Evolutionary conservation across 2,113 vertebrate species (phyloP).

Genomic region (Thalassarche chlororhynchos): DNA sequence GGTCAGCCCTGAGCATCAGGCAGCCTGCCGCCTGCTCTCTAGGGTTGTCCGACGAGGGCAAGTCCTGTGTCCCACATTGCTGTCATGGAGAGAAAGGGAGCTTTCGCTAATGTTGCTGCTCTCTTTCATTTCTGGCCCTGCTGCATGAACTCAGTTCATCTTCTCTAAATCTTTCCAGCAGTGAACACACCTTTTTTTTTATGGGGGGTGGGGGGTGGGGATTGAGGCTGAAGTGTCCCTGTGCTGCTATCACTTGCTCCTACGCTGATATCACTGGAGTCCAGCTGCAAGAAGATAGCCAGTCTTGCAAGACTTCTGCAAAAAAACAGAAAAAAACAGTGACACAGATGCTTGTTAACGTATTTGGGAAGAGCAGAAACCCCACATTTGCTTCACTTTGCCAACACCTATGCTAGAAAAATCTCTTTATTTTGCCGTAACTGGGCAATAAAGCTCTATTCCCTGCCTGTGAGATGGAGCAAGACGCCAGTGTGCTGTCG

Average conservation of each 20-base stretch:
- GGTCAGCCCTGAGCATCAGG: not conserved
- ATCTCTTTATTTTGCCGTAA: not conserved
- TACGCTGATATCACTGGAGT: not conserved
- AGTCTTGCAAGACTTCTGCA: not conserved
- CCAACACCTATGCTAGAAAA: not conserved
- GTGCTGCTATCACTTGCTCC: not conserved
- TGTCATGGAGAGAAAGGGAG: not conserved
- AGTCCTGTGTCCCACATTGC: rapidly evolving
- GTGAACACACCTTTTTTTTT: not conserved
- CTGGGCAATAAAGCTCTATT: not conserved
- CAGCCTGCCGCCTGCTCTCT: not conserved
- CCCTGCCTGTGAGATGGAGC: not conserved
- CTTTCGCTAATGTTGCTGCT: not conserved
- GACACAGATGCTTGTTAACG: not conserved
- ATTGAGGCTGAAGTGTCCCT: not conserved
- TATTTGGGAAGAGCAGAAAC: not conserved
- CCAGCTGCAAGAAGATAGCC: not conserved
- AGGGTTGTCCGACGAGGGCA: not conserved
- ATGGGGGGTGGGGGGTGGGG: not conserved
- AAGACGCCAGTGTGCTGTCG: not conserved
- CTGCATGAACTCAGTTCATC: rapidly evolving
- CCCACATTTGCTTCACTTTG: not conserved
- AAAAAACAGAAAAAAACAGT: not conserved
- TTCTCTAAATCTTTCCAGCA: not conserved
- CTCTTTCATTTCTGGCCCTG: not conserved